A percentile compares a stretch with the other conserved stretches of the same genome.
Conservation (phyloP, 2,797 vertebrate species). For the Etheostoma nigrum region DNA sequence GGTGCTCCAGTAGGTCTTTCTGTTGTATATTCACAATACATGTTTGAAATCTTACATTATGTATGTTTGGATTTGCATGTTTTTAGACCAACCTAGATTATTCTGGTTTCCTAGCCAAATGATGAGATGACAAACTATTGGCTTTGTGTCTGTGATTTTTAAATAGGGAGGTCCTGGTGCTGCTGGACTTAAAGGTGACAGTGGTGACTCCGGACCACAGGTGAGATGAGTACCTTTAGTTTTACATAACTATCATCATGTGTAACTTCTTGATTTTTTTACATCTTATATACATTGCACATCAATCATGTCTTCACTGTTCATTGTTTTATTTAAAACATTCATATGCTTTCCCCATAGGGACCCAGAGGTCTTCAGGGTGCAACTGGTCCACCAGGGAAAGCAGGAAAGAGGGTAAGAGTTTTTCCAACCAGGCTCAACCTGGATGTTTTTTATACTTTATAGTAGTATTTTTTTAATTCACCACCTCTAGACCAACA, state of each 20-base stretch:
- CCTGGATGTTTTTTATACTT: not conserved
- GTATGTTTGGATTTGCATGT: slow-evolving; percentile 26
- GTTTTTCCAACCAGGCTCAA: not conserved
- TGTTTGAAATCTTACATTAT: slow-evolving; percentile 14
- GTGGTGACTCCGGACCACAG: slow-evolving; percentile 93
- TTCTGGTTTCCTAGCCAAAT: not conserved
- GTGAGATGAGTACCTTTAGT: slow-evolving; percentile 73
- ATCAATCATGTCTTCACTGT: not conserved
- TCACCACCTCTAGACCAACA: slow-evolving; percentile 4
- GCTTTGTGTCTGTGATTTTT: slow-evolving; percentile 16
- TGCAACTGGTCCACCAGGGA: slow-evolving; percentile 88
- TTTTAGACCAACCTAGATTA: not conserved
- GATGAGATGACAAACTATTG: slow-evolving; percentile 19
- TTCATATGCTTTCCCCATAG: slow-evolving; percentile 75
- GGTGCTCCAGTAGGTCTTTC: slow-evolving; percentile 4
- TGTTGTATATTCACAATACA: slow-evolving; percentile 22
- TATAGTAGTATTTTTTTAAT: not conserved
- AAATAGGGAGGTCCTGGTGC: slow-evolving; percentile 90
- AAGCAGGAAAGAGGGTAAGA: slow-evolving; percentile 93
- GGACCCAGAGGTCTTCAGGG: slow-evolving; percentile 97
- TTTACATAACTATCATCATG: not conserved
- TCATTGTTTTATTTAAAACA: not conserved
- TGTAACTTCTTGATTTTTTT: slow-evolving; percentile 2
- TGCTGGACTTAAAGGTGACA: slow-evolving; percentile 93
- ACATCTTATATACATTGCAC: not conserved